phyloP scores from a whole-genome alignment of 2,888 invertebrate species.

The Papilio gigon region DNA sequence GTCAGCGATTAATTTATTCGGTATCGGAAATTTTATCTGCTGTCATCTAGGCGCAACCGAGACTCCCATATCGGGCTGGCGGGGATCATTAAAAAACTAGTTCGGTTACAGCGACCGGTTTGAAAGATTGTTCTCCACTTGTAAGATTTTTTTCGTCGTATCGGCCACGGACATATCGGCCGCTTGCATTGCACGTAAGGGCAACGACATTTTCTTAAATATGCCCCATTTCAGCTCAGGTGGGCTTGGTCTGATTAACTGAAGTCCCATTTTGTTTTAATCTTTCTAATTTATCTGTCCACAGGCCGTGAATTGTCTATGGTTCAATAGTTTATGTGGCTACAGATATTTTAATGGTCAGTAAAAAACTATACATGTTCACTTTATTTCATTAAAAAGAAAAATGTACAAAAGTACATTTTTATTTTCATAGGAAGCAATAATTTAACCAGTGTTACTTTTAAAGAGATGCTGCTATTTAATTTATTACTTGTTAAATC shows the following conservation, averaged over 20 bases:
- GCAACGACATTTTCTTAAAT: conserved; percentile 41
- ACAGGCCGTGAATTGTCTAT: neutral
- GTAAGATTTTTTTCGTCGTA: conserved; percentile 45
- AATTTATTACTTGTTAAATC: conserved; percentile 23
- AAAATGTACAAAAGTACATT: neutral
- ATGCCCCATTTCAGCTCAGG: conserved; percentile 4
- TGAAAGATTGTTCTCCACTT: conserved; percentile 44
- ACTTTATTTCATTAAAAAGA: neutral
- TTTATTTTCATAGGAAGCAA: neutral
- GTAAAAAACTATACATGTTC: no score
- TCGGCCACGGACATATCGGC: conserved; percentile 41
- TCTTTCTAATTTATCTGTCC: neutral
- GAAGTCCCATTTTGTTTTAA: conserved; percentile 1
- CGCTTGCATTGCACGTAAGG: conserved; percentile 41
- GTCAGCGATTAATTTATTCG: conserved; percentile 51
- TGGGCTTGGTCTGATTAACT: neutral
- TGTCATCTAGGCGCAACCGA: conserved; percentile 68
- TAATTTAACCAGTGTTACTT: neutral
- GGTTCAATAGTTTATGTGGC: neutral
- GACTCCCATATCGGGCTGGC: conserved; percentile 52
- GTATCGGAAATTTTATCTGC: conserved; percentile 63
- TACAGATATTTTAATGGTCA: neutral
- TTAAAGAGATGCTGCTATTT: neutral
- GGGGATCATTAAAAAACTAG: conserved; percentile 72
- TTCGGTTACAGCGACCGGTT: conserved; percentile 55